Conservation (phyloP, 2,113 vertebrate genomes). For the Columba livia region DNA sequence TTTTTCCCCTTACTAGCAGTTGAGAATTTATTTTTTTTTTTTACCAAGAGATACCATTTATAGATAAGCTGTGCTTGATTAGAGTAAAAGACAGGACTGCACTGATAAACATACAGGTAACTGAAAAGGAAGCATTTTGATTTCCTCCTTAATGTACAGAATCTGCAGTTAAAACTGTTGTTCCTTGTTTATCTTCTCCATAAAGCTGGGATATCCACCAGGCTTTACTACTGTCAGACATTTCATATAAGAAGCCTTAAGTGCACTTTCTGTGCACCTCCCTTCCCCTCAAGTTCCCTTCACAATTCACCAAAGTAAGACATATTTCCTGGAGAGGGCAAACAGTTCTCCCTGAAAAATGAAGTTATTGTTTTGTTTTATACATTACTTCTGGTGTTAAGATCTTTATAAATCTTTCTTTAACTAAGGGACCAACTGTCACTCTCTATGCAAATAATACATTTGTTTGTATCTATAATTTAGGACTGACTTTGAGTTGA, state of each 20-base stretch:
- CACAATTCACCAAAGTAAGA: neutral
- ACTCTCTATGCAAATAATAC: conserved; percentile 69
- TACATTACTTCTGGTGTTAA: conserved; percentile 62
- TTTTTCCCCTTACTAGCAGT: neutral
- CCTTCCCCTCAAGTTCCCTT: neutral
- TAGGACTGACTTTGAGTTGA: conserved; percentile 76
- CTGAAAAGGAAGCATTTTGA: neutral
- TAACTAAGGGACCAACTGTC: conserved; percentile 47
- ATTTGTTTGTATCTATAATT: conserved; percentile 72
- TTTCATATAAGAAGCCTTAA: neutral
- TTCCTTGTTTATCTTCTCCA: neutral
- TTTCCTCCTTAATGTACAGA: neutral
- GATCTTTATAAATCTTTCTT: conserved; percentile 67
- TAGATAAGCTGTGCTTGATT: neutral
- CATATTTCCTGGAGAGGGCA: conserved; percentile 16
- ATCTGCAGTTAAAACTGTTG: neutral
- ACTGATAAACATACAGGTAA: neutral
- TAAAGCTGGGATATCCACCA: neutral
- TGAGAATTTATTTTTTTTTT: neutral
- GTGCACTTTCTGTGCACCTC: neutral
- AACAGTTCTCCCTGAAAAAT: conserved; percentile 13
- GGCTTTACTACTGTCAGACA: neutral
- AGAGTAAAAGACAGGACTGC: neutral
- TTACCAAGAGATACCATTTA: neutral
- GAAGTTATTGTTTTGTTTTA: conserved; percentile 58